Conservation (phyloP, 2,113 vertebrate species). For the Brachypodius melanocephalos region DNA sequence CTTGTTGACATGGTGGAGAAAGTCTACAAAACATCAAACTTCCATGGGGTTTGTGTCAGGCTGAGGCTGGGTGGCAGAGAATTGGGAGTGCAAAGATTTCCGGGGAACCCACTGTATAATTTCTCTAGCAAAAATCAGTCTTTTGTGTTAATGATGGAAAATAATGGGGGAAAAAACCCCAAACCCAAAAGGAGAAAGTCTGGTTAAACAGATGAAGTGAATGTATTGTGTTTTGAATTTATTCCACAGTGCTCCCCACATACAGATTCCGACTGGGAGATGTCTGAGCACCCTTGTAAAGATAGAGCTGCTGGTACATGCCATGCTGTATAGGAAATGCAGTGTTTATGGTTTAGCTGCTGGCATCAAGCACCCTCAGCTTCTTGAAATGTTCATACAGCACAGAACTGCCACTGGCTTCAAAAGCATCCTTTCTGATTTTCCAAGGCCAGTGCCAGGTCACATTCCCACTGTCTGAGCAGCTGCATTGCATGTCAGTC, state of each 20-base stretch:
- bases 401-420: not conserved
- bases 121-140: not conserved
- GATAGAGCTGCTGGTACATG: not conserved
- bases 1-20: not conserved
- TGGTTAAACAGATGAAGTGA: not conserved
- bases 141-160: not conserved
- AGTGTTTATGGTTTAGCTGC: not conserved
- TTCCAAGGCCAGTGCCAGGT: not conserved
- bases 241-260: not conserved
- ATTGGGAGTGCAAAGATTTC: not conserved
- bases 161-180: accelerated
- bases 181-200: not conserved
- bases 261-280: not conserved
- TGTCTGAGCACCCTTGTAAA: not conserved
- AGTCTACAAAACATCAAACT: not conserved
- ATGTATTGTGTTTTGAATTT: not conserved
- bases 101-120: not conserved
- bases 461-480: not conserved
- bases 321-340: not conserved
- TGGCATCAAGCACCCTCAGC: not conserved
- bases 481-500: not conserved
- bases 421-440: not conserved
- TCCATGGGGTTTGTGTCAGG: not conserved
- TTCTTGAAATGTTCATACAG: not conserved
- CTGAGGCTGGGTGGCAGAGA: not conserved